Base-by-base conservation (phyloP, 1,140 invertebrate species). In the Argopecten irradians region DNA sequence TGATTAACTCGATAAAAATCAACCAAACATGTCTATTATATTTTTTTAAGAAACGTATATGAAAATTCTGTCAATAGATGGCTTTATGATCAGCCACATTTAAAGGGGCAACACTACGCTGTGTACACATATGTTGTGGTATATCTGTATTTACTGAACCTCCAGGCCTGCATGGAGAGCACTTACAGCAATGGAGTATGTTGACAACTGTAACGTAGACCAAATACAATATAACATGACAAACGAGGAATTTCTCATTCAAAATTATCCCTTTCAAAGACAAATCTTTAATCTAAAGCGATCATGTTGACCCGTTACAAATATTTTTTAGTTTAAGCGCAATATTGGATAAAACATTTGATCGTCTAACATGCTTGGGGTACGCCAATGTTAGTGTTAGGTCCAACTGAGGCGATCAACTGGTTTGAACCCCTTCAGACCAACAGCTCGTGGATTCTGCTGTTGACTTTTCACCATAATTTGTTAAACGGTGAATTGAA, bases 131-230 rank as follows among this genome's bases (percentile, higher is more conserved):
- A 71, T n/a, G 55, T 28, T 71, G 28, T 28, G n/a, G n/a, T 16
- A 71, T 7, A 28, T 71, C 16, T 71, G 0, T 71, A 71, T 71
- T 71, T n/a, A 71, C 55, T 28, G 28, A 28, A 71, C 55, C 55
- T 71, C 55, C 55, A n/a, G 28, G 22, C 8, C 22, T 71, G 55
- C n/a, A 28, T 7, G n/a, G 1, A 71, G 55, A 71, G 16, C 55
- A 71, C 55, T 71, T 71, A 28, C 28, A 28, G n/a, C 1, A 71
- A n/a, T 16, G 0, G 5, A 28, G 55, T 71, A 71, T 71, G 28
- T 71, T 71, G 55, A 71, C 55, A 71, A 71, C n/a, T 71, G 55
- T 71, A 71, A 71, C 55, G 11, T n/a, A 71, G 55, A 71, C 55
- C 22, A 71, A 71, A 71, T 71, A 28, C n/a, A 71, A 71, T 71